Evolutionary conservation across 2,888 invertebrate genomes (phyloP).

Genomic region (Chloroclystis v-ata): DNA sequence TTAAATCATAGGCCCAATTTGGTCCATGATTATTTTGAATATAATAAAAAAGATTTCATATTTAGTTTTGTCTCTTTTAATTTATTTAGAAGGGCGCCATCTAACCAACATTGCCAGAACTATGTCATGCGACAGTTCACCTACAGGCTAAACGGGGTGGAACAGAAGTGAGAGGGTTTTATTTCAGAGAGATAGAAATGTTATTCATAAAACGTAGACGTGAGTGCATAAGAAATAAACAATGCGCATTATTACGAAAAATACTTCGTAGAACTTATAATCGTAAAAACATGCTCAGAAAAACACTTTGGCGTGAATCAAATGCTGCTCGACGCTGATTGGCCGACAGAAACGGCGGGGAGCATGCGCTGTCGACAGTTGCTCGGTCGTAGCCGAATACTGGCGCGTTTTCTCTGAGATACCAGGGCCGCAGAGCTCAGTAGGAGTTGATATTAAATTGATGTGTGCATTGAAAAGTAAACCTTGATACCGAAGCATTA

Average conservation of each 20-base stretch:
- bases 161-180: constrained; percentile 1
- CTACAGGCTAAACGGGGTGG: constrained; percentile 29
- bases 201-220: neutral
- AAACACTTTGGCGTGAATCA: constrained; percentile 44
- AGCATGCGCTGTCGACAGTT: constrained; percentile 69
- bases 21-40: neutral
- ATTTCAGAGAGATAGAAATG: neutral
- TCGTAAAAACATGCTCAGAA: constrained; percentile 15
- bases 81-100: constrained; percentile 62
- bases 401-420: constrained; percentile 74
- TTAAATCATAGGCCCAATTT: neutral
- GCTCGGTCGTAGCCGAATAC: constrained; percentile 71
- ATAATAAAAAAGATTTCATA: too few relatives aligned
- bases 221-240: too few relatives aligned
- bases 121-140: constrained; percentile 44
- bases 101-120: constrained; percentile 56
- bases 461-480: constrained; percentile 28
- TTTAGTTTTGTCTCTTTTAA: constrained; percentile 18
- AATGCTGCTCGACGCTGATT: constrained; percentile 61
- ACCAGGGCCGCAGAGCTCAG: constrained; percentile 72
- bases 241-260: too few relatives aligned
- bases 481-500: constrained; percentile 27
- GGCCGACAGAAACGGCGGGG: constrained; percentile 64
- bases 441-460: constrained; percentile 59
- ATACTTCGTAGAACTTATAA: too few relatives aligned